Base-by-base conservation (phyloP, 2,888 invertebrate genomes). In the Caenorhabditis virilis region DNA sequence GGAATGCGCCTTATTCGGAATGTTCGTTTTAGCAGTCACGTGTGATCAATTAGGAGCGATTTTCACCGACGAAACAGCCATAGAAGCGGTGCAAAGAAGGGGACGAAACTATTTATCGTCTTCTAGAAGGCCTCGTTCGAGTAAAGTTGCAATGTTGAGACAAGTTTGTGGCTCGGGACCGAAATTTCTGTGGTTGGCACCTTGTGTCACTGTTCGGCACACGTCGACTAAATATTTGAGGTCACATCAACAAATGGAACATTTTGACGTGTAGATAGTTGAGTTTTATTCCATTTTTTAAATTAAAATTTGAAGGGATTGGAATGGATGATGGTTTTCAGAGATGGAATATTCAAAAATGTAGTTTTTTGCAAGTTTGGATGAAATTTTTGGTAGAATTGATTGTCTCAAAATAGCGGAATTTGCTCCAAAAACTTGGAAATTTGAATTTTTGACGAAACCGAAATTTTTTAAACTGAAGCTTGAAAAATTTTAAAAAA, bases 21-120 rank as follows among this genome's bases (percentile, higher is more conserved):
- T 93, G 83, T 93, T 93, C 84, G 92, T 92, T 16, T 87, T 90
- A 57, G 91, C 91, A 39, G 91, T 93, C 69, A 88, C 92, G 85
- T 89, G 90, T 74, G 92, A 92, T 86, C 87, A 87, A 85, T 86
- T 92, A 72, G 90, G 90, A 83, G 91, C 91, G 9, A 90, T 92
- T 77, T 87, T 91, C 68, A 88, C 89, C 57, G 92, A 92, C 81
- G 91, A 92, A 85, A 92, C 91, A 20, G 89, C 90, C 0, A 88
- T 91, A 0, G 91, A 92, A 83, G 89, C 90, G 76, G 87, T 90
- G 7, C 85, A 86, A 74, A 62, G 79, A 45, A 62, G 74, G 79
- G 63, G 72, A 16, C 46, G 67, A 1, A 64, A 59, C 23, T 55
- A 58, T 42, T 26, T 50, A 30, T 39, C 57, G 20, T 63, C 63